These are phyloP conservation scores for Petrocephalus microphthalmus DNA, from an alignment of 2,113 vertebrate species.

Conservation along the genomic window DNA sequence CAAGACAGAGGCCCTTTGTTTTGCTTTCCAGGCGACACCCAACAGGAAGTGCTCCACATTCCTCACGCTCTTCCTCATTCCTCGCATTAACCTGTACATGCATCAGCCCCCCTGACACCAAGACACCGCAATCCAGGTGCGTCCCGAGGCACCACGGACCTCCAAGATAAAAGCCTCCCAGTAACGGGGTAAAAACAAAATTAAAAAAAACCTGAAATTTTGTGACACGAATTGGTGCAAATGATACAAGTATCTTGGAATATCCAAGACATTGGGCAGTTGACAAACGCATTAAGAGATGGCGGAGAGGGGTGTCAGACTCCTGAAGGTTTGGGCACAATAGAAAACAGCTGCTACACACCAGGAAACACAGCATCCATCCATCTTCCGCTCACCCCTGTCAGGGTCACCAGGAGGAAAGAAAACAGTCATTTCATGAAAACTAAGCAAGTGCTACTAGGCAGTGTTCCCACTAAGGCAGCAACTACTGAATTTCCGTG, in stretches of 20 bases:
- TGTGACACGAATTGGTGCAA: not conserved
- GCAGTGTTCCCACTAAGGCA: not conserved
- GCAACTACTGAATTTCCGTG: not conserved
- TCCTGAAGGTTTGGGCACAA: not conserved
- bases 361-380: not conserved
- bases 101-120: not conserved
- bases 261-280: not conserved
- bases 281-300: not conserved
- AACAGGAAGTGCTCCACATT: conserved; percentile 1
- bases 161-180: not conserved
- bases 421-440: not conserved
- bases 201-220: too few relatives aligned
- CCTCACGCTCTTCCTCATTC: not conserved
- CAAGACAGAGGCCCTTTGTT: not conserved
- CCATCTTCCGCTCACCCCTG: not conserved
- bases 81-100: not conserved
- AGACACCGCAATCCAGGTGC: not conserved
- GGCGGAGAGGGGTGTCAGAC: not conserved
- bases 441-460: not conserved
- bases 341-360: not conserved
- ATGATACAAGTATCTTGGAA: not conserved
- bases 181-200: not conserved
- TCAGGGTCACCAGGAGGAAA: not conserved
- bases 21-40: not conserved
- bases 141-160: not conserved